Base-by-base conservation (phyloP, 1,140 invertebrate genomes). In the Drosophila sproati region DNA sequence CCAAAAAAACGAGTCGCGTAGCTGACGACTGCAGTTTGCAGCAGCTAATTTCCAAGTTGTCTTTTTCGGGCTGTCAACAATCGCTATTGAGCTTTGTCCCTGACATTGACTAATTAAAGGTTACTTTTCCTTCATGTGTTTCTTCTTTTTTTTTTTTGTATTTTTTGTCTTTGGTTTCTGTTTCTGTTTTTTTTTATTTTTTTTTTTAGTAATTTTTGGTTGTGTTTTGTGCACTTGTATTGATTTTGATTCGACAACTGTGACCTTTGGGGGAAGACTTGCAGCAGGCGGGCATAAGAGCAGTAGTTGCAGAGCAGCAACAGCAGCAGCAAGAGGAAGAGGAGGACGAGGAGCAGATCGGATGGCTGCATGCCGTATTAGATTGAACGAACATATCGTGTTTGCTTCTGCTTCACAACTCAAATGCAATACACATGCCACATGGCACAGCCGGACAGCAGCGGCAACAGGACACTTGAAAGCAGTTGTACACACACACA, bases 61-160 rank as follows among this genome's bases (percentile, higher is more conserved):
- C 45, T 34, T 34, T 41, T 28, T 41, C n/a, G 5, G 7, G 20
- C 67, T 62, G 57, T 62, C 57, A 70, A 43, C 35, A 43, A 29
- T 54, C 61, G 47, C 4, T 39, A 43, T 5, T 54, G 41, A 29
- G 5, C 32, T 51, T 48, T 68, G 63, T 20, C 64, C 50, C 29
- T 73, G 71, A 48, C 71, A 50, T 31, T 61, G 51, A 62, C 56
- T 73, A 73, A 73, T 73, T 73, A 73, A 61, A 47, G 55, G 34
- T 54, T 39, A 32, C 37, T 7, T 20, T 57, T 5, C 7, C 34
- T 57, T 5, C n/a, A 3, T 4, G 6, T n/a, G 32, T 3, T 8
- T 3, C 4, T 37, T n/a, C 35, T 32, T 29, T 39, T 12, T 52
- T 39, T 32, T 8, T 20, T 12, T 52, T 37, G 29, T 20, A 20